Evolutionary conservation across 2,113 vertebrate genomes (phyloP).

Genomic region (human (Homo sapiens)): GRCh38 chr17:48638501-48639000

Average conservation of each 20-base stretch:
- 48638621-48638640: background rate
- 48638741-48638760: constrained; percentile 38
- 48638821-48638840: constrained; percentile 61
- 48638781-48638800: constrained; percentile 72
- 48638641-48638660: background rate
- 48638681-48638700: constrained; percentile 55
- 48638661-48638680: background rate
- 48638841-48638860: constrained; percentile 76
- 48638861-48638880: constrained; percentile 76
- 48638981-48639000: background rate
- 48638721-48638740: background rate
- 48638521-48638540: background rate
- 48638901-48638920: background rate
- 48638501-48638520: background rate
- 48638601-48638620: constrained; percentile 34
- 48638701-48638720: constrained; percentile 10
- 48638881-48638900: constrained; percentile 48
- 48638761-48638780: constrained; percentile 67
- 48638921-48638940: background rate
- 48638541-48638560: background rate
- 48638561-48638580: background rate
- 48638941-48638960: background rate
- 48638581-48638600: constrained; percentile 20
- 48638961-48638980: background rate
- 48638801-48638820: constrained; percentile 64